Evolutionary conservation across 2,797 vertebrate genomes (phyloP), one percentile per base, ranked within the genome.

Genomic region (Myotis myotis): DNA sequence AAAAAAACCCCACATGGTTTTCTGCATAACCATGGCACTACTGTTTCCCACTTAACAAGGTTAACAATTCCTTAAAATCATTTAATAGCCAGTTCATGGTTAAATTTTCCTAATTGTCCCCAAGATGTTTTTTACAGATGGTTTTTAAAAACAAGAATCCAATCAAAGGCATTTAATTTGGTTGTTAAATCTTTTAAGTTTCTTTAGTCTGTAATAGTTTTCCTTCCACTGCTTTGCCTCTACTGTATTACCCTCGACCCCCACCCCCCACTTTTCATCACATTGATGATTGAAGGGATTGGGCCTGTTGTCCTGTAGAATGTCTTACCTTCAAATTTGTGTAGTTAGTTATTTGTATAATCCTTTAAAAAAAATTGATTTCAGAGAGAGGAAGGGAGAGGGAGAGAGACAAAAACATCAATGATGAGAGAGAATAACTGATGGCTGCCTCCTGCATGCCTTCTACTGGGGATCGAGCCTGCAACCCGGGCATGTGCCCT

Each of bases 1-100:
- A 11, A 51, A 76, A 76, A 33, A 74, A 47, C 10, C 30, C 51
- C 33, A 33, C 30, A 11, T 78, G 30, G 38, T 90, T 92, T 94
- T 71, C 13, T 60, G 23, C 1, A 13, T 44, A 76, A 60, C 8
- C 36, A 30, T 23, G 79, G 57, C 92, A 36, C 4, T 3, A 74
- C 44, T 10, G 7, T 82, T 91, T 81, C 15, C 10, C 16, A 62
- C 16, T 20, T 91, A 80, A 64, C 15, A 78, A 88, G 70, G 53
- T 80, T 64, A 87, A 80, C n/a, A 80, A 81, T 87, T 89, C 28
- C 3, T 16, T 87, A 85, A 87, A 78, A 64, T 90, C 17, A 91
- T 72, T 71, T 76, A 53, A 81, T 68, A 76, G 15, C 11, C 19
- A 49, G 12, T 44, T 36, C 20, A 23, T 19, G 12, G 30, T 87